Base-by-base conservation (phyloP, 2,113 vertebrate species). In the Catharus bicknelli region DNA sequence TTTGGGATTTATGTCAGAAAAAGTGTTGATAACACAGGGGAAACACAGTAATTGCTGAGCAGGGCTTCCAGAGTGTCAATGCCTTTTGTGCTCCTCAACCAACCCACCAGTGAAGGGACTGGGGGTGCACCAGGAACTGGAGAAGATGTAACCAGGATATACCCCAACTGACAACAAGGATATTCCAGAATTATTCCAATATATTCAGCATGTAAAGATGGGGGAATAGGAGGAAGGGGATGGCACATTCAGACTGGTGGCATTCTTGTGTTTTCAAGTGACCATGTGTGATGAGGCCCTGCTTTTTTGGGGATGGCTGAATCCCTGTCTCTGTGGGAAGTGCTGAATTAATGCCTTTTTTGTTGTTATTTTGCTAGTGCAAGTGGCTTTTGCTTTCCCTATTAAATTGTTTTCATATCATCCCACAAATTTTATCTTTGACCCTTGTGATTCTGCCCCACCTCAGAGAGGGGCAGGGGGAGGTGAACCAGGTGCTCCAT, bases 261-360 rank as follows among this genome's bases (percentile, higher is more conserved):
- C 3, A 7, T n/a, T n/a, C 66, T 64, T 45, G 7, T 63, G 26
- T 64, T 72, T 51, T 55, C 23, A 11, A 45, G 20, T 21, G 45
- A 51, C 19, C 5, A 10, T 29, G 5, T 0, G 0, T 57, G 42
- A 79, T 5, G 3, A 18, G 32, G 10, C 51, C 32, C 15, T 18
- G 11, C 14, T n/a, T 59, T 38, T 27, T 42, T n/a, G 51, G 59
- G 19, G 5, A 9, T 23, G 22, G 12, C 59, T 73, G 67, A 43
- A 36, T 6, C 19, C 17, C 32, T n/a, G 22, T 10, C 26, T 19
- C 23, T 1, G 0, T 22, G 16, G 23, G 5, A 78, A 51, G 9
- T 25, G 21, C 10, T 21, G 16, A 22, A 54, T 22, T 0, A 67
- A 27, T 42, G 15, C 3, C 7, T 21, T 32, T 10, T 66, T 55